Conservation (phyloP, 2,113 vertebrate genomes). For the Sturnus vulgaris region DNA sequence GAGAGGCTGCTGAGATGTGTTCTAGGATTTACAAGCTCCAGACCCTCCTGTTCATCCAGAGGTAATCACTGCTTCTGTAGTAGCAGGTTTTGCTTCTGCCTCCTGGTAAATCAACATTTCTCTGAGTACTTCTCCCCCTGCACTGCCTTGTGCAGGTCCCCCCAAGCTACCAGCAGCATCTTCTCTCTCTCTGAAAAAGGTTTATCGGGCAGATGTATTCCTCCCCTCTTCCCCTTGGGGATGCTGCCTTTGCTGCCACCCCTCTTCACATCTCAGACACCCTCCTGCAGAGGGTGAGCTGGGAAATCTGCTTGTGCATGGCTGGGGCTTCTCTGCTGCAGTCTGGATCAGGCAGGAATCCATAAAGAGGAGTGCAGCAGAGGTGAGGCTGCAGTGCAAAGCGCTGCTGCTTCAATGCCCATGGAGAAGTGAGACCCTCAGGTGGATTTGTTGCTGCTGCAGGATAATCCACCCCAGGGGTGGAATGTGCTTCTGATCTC, state of each 20-base stretch:
- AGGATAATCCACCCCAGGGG: accelerated
- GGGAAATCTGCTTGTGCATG: not conserved
- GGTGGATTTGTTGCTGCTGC: not conserved
- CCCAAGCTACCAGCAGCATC: not conserved
- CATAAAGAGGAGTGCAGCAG: not conserved
- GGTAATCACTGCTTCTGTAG: not conserved
- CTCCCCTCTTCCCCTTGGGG: not conserved
- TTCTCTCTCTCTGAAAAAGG: not conserved
- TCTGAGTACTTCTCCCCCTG: not conserved
- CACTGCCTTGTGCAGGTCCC: not conserved
- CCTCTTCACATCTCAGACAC: not conserved
- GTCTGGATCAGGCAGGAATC: not conserved
- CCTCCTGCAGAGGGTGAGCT: not conserved
- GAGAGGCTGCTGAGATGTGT: not conserved
- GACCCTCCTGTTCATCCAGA: not conserved
- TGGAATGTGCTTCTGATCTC: not conserved
- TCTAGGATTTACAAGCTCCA: not conserved
- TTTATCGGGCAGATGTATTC: not conserved
- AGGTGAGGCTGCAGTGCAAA: not conserved
- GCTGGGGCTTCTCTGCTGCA: not conserved
- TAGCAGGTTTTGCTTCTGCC: not conserved
- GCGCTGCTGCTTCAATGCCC: not conserved
- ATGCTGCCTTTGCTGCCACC: not conserved
- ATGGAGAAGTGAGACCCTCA: accelerated
- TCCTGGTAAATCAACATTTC: not conserved